Percentiles rank a stretch among this genome's conserved stretches.
Conservation (phyloP, 2,113 vertebrate genomes). For the Clinocottus analis region DNA sequence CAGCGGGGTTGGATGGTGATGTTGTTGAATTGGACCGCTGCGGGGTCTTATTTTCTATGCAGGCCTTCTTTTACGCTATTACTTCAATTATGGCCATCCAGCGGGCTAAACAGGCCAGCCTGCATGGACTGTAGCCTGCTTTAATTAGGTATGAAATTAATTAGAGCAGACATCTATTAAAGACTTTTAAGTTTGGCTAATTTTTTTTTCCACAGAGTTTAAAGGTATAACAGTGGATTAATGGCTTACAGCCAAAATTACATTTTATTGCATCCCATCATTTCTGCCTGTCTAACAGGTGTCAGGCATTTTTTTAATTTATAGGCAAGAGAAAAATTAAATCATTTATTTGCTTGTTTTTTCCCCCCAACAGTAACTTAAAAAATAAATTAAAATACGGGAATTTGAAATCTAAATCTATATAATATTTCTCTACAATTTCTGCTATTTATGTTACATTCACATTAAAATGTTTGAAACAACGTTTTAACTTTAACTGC, state of each 20-base stretch:
- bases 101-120: constrained; percentile 72
- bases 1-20: constrained; percentile 54
- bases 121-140: constrained; percentile 73
- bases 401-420: neutral
- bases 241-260: constrained; percentile 83
- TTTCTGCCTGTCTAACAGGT: constrained; percentile 76
- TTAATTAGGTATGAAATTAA: constrained; percentile 87
- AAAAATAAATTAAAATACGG: neutral
- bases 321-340: neutral
- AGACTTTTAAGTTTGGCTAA: constrained; percentile 81
- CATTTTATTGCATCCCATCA: constrained; percentile 77
- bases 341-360: neutral
- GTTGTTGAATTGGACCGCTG: constrained; percentile 74
- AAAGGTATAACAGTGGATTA: constrained; percentile 85
- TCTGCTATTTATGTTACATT: neutral
- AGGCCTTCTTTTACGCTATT: constrained; percentile 70
- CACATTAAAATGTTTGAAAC: constrained; percentile 1
- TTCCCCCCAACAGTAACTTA: neutral
- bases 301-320: constrained; percentile 54
- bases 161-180: constrained; percentile 83
- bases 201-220: constrained; percentile 78
- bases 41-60: constrained; percentile 71
- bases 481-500: constrained; percentile 39
- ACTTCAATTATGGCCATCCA: constrained; percentile 77
- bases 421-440: neutral